Percentiles rank a stretch among this genome's conserved stretches.
phyloP scores from a whole-genome alignment of 2,113 vertebrate genomes.

The Psephotus haematonotus region DNA sequence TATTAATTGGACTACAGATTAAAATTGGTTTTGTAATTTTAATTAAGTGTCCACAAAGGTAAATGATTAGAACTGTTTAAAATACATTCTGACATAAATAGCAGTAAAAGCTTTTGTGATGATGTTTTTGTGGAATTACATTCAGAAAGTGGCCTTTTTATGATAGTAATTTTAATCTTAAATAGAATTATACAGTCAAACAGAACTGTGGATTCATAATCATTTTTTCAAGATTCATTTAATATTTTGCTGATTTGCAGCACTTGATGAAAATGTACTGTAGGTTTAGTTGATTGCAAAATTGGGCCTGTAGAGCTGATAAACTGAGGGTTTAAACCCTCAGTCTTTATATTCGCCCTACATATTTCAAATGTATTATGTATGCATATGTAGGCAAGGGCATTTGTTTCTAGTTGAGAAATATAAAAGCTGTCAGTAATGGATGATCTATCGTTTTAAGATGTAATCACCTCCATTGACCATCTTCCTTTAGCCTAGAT shows the following conservation, averaged over 20 bases:
- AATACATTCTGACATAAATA: slow-evolving; percentile 99
- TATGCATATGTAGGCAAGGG: slow-evolving; percentile 42
- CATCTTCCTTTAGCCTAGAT: slow-evolving; percentile 57
- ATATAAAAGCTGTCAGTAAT: slow-evolving; percentile 58
- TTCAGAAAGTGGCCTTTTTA: slow-evolving; percentile 98
- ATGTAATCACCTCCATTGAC: slow-evolving; percentile 70
- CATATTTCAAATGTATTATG: slow-evolving; percentile 67
- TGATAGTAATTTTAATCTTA: slow-evolving; percentile 99
- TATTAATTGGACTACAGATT: slow-evolving; percentile 99
- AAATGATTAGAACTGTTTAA: slow-evolving; percentile 99
- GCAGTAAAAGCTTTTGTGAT: slow-evolving; percentile 92
- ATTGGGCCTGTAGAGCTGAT: slow-evolving; percentile 77
- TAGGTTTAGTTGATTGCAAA: slow-evolving; percentile 85
- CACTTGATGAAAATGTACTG: slow-evolving; percentile 88
- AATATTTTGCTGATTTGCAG: slow-evolving; percentile 89
- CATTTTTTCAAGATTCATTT: slow-evolving; percentile 90
- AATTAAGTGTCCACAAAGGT: slow-evolving; percentile 99
- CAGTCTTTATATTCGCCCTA: slow-evolving; percentile 55
- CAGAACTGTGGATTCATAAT: slow-evolving; percentile 88
- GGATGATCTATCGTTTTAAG: slow-evolving; percentile 69
- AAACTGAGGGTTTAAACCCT: slow-evolving; percentile 77
- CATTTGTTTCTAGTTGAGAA: slow-evolving; percentile 49
- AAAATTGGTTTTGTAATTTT: slow-evolving; percentile 99
- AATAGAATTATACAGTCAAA: slow-evolving; percentile 96
- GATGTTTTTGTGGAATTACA: slow-evolving; percentile 95